A percentile compares a stretch with the other conserved stretches of the same genome.
Conservation (phyloP, 2,888 invertebrate genomes). For the Micoletzkya japonica region DNA sequence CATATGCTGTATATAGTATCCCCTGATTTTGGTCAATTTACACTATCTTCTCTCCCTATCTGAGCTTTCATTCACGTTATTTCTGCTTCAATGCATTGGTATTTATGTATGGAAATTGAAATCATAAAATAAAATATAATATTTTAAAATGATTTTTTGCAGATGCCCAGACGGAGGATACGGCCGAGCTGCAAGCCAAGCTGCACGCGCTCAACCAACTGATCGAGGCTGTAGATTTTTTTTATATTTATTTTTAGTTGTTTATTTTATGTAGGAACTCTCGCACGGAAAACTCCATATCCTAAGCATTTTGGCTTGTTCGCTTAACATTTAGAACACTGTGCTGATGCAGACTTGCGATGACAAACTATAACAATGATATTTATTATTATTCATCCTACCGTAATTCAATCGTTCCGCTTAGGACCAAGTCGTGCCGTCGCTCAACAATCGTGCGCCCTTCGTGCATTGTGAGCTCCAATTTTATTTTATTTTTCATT, state of each 20-base stretch:
- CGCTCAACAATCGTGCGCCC: conserved; percentile 48
- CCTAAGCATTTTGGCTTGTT: background rate
- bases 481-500: background rate
- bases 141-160: too few relatives aligned
- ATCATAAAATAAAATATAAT: too few relatives aligned
- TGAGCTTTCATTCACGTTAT: too few relatives aligned
- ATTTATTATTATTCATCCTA: conserved; percentile 12
- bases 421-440: conserved; percentile 43
- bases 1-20: too few relatives aligned
- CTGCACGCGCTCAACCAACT: conserved; percentile 53
- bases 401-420: background rate
- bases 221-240: conserved; percentile 38
- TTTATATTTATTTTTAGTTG: too few relatives aligned
- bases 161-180: conserved; percentile 52
- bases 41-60: too few relatives aligned
- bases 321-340: background rate
- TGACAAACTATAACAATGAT: background rate
- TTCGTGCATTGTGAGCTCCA: conserved; percentile 54
- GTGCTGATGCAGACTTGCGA: background rate
- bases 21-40: too few relatives aligned
- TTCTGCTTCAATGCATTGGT: too few relatives aligned
- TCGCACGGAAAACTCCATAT: too few relatives aligned
- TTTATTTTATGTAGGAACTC: too few relatives aligned
- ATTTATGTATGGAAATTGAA: too few relatives aligned
- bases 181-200: conserved; percentile 47